Base-by-base conservation (phyloP, 2,888 invertebrate species). In the Chalcosyrphus nemorum region DNA sequence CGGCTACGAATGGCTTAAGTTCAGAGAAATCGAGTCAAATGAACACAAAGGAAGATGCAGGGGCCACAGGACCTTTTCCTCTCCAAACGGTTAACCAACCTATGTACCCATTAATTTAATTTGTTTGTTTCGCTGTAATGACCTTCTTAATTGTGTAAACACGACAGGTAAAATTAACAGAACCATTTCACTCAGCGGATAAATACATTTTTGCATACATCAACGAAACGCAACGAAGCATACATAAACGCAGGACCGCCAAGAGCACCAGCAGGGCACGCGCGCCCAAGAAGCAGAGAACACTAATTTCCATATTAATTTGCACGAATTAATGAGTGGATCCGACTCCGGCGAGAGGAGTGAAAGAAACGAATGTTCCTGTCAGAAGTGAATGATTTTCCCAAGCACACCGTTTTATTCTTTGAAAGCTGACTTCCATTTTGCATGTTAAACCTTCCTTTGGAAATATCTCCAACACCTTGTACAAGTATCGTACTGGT, bases 81-180 rank as follows among this genome's bases (percentile, higher is more conserved):
- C 4, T n/a, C n/a, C 47, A 57, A 56, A 11, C 32, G 11, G 11
- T 17, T 17, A 54, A 17, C 9, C 29, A 32, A 15, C 4, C 15
- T 15, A 17, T 24, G 43, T n/a, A 32, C n/a, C 21, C 38, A 50
- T 65, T 65, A 50, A 65, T 35, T 65, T 65, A 21, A 50, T 65
- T 50, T 65, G 65, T 65, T 65, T 65, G 65, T 65, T 52, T 52
- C 38, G 13, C 50, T 35, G 38, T 35, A 65, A 65, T 65, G 65
- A 52, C 63, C 29, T 47, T 41, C 65, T 65, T 65, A 65, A 50
- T 38, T 50, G 65, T 52, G 50, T 50, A 50, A 65, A 65, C 50
- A 65, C 35, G 65, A 27, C 50, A 50, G 52, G 21, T 65, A 38
- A 65, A 65, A 50, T 65, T 50, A 50, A 65, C 50, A 35, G 19